phyloP scores from a whole-genome alignment of 2,113 vertebrate species.

The Podiceps cristatus region DNA sequence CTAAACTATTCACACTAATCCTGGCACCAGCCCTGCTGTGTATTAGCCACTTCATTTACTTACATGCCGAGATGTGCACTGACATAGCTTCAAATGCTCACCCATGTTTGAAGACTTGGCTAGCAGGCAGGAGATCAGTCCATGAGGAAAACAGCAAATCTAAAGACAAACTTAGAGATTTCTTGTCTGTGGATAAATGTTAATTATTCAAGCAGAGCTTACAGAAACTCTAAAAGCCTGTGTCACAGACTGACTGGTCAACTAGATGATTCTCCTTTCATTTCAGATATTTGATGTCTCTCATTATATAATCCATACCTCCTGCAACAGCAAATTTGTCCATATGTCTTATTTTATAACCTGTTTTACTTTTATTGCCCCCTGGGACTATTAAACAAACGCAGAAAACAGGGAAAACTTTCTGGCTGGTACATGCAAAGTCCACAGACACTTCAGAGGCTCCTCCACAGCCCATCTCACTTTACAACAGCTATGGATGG shows the following conservation, averaged over 20 bases:
- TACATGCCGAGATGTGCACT: neutral
- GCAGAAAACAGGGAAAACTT: neutral
- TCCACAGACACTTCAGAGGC: conserved; percentile 2
- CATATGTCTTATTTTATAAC: conserved; percentile 3
- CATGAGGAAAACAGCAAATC: neutral
- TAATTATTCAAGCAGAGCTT: neutral
- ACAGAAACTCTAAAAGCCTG: neutral
- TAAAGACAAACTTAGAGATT: neutral
- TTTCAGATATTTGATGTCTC: neutral
- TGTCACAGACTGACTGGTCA: neutral
- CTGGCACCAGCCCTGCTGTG: neutral
- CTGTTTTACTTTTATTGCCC: conserved; percentile 3
- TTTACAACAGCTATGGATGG: conserved; percentile 28
- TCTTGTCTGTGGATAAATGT: neutral
- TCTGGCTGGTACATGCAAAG: neutral
- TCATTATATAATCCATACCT: neutral
- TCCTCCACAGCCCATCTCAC: conserved; percentile 13
- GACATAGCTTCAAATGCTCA: neutral
- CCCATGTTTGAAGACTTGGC: neutral
- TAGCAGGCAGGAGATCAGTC: neutral
- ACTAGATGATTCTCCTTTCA: neutral
- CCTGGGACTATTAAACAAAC: conserved; percentile 9
- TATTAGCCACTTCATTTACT: neutral
- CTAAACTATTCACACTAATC: neutral
- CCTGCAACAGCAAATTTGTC: neutral